Evolutionary conservation across 2,797 vertebrate genomes (phyloP), one percentile per base, ranked within the genome.

Genomic region (Cyprinodon diabolis): DNA sequence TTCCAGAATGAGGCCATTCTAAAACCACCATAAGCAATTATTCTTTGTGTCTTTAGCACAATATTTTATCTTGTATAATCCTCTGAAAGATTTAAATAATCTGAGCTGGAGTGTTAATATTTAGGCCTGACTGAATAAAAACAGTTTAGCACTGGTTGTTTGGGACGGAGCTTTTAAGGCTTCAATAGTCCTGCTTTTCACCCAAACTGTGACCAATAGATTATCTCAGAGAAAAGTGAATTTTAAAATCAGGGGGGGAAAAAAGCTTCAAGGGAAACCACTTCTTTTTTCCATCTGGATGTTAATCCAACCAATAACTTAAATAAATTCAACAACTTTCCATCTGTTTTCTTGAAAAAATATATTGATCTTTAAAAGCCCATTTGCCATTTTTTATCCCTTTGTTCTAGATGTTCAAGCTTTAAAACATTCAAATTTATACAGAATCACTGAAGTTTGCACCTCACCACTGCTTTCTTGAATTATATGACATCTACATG

Each of bases 31-130:
- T 94, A 90, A 87, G 87, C 86, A 86, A 91, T 92, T 78, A 89
- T 75, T 89, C 83, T 86, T 87, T 83, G 79, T 86, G 87, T 92
- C 90, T 80, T 66, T 57, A 65, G 86, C 72, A 84, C 81, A 84
- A 89, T 86, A 86, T 90, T 91, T 91, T 85, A 91, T 92, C 87
- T 91, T 76, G 80, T 83, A 69, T 86, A 88, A 91, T 93, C 80
- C 86, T 80, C 65, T 71, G 79, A 87, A 86, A 79, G 76, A 91
- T 86, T 83, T 65, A 62, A 87, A 90, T 90, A 79, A 68, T 78
- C 76, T 74, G 71, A 87, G 84, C 75, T 65, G 66, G 25, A 25
- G 74, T 58, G 67, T 68, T 69, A 54, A 49, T 67, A 72, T 89
- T 84, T 77, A 74, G 68, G 52, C 23, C 48, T 14, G 77, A 67